Base-by-base conservation (phyloP, 1,140 invertebrate species). In the Sinella curviseta region DNA sequence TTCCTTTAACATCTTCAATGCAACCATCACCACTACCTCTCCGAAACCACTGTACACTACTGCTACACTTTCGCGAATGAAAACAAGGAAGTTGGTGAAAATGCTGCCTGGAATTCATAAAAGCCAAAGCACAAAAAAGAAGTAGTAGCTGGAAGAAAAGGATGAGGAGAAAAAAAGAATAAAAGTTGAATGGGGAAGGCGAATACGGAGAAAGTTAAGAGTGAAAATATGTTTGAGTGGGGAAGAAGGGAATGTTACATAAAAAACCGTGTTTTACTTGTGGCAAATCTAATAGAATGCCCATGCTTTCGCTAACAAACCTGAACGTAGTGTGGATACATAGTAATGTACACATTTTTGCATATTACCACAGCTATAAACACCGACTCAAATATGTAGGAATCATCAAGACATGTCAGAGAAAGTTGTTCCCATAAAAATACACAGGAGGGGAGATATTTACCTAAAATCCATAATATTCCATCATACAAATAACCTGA, bases 71-170 rank as follows among this genome's bases (percentile, higher is more conserved):
- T 60, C 55, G 24, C 24, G 24, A 3, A 26, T 3, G 12, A 8
- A 60, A 60, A 60, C 24, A 60, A 60, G 55, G 55, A 60, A 60
- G 55, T 60, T 26, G 24, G 55, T 60, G 55, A 60, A 60, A 60
- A 60, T 60, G n/a, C 55, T n/a, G 55, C 14, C 55, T 24, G 24
- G 55, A 60, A 60, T 60, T 60, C 55, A 60, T 60, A 60, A 60
- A 60, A 60, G n/a, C 55, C 3, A 12, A 60, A n/a, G n/a, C n/a
- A n/a, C n/a, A n/a, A n/a, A n/a, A n/a, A n/a, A n/a, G 8, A 8
- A 20, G 20, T 8, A 48, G 39, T 12, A 48, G 39, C 39, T 48
- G 20, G 39, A 48, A 12, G n/a, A n/a, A n/a, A n/a, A n/a, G n/a
- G n/a, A n/a, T n/a, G n/a, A n/a, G n/a, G 24, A n/a, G 24, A 24